phyloP scores from a whole-genome alignment of 2,797 vertebrate genomes.

The Garrulus glandarius region DNA sequence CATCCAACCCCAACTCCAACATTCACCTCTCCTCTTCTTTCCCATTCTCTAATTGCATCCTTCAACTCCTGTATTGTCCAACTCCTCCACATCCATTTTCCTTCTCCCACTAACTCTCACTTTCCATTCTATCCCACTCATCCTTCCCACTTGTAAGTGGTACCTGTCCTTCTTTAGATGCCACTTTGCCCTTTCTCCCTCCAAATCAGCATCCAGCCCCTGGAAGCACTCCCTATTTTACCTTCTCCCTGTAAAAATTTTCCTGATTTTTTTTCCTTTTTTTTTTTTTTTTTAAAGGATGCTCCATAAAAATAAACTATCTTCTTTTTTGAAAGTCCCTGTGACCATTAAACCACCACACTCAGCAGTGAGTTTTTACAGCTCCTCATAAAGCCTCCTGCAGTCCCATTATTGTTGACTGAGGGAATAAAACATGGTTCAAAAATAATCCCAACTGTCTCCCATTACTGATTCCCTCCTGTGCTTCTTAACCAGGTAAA shows the following conservation, averaged over 20 bases:
- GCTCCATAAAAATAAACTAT: constrained; percentile 55
- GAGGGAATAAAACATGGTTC: constrained; percentile 36
- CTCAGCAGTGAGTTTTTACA: constrained; percentile 44
- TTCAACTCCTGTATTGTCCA: neutral
- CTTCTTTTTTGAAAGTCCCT: neutral
- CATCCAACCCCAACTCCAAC: neutral
- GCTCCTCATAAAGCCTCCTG: constrained; percentile 56
- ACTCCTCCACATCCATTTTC: neutral
- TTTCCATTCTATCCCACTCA: neutral
- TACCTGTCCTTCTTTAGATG: neutral
- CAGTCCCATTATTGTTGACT: constrained; percentile 47
- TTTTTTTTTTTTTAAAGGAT: neutral
- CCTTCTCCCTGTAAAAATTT: neutral
- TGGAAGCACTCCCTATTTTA: constrained; percentile 9
- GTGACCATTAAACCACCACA: constrained; percentile 34
- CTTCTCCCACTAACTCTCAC: neutral
- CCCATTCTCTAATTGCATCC: neutral
- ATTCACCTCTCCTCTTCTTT: neutral
- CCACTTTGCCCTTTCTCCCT: neutral
- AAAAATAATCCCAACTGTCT: constrained; percentile 19
- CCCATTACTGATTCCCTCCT: constrained; percentile 1
- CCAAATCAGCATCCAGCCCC: neutral
- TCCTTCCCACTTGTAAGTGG: neutral
- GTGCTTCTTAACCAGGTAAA: neutral
- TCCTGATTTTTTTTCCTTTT: neutral